phyloP scores from a whole-genome alignment of 2,888 invertebrate species.

The Eurytoma californica region DNA sequence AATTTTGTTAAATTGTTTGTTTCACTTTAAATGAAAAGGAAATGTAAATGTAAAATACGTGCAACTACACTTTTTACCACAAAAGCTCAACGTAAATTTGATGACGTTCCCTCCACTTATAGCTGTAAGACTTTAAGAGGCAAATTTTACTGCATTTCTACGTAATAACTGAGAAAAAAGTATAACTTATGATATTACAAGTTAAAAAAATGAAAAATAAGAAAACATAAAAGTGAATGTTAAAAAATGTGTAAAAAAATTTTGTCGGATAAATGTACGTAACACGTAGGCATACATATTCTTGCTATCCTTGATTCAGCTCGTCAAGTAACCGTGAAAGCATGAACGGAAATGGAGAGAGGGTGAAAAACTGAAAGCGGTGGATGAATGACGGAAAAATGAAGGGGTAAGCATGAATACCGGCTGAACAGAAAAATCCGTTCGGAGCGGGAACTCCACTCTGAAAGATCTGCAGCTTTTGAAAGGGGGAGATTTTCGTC shows the following conservation, averaged over 20 bases:
- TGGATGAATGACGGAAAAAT: not conserved
- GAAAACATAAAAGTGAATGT: constrained; percentile 17
- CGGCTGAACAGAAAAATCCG: constrained; percentile 13
- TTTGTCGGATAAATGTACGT: constrained; percentile 24
- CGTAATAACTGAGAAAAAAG: constrained; percentile 19
- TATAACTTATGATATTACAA: constrained; percentile 7
- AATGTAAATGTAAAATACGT: not conserved
- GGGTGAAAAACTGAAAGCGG: not conserved
- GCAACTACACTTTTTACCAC: constrained; percentile 13
- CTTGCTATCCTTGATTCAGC: constrained; percentile 40
- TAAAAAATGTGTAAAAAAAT: constrained; percentile 20
- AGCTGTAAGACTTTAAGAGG: constrained; percentile 32
- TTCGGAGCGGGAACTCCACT: constrained; percentile 24
- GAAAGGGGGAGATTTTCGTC: constrained; percentile 2
- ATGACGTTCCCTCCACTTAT: constrained; percentile 37
- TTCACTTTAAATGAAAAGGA: not conserved
- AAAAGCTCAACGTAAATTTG: constrained; percentile 17
- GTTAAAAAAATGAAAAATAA: not conserved
- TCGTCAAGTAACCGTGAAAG: constrained; percentile 20
- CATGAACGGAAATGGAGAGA: constrained; percentile 11
- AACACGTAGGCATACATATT: constrained; percentile 27
- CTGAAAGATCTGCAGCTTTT: constrained; percentile 26
- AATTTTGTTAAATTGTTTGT: no score
- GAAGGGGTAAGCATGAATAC: not conserved
- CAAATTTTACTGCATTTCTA: constrained; percentile 38